Conservation (phyloP, 2,888 invertebrate species). For the Agrochola circellaris region DNA sequence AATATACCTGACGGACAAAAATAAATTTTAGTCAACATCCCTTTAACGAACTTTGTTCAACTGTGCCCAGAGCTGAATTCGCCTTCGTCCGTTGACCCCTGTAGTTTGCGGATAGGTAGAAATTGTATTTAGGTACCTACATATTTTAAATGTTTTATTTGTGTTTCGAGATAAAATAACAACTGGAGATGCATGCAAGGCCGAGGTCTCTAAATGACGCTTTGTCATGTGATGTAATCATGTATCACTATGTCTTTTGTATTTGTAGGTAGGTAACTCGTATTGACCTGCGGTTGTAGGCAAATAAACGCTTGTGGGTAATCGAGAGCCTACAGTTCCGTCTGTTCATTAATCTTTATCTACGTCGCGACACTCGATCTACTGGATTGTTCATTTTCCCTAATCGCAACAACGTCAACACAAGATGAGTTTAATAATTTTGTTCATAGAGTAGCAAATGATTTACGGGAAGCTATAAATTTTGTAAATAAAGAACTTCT, state of each 20-base stretch:
- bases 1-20: no score
- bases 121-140: not conserved
- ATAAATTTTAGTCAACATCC: no score
- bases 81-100: not conserved
- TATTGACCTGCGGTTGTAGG: constrained; percentile 12
- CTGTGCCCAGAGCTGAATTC: not conserved
- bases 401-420: not conserved
- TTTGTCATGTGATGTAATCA: constrained; percentile 42
- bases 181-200: constrained; percentile 45
- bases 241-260: constrained; percentile 23
- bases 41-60: not conserved
- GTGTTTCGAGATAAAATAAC: constrained; percentile 23
- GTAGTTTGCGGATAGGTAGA: not conserved
- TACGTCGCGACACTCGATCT: not conserved
- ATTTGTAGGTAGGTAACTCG: constrained; percentile 21
- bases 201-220: constrained; percentile 23
- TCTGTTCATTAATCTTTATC: constrained; percentile 12
- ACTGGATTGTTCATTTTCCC: not conserved
- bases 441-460: not conserved
- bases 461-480: no score
- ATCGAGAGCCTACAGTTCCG: not conserved
- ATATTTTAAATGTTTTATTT: constrained; percentile 5
- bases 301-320: constrained; percentile 5
- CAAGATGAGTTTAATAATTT: not conserved
- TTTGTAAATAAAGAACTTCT: no score